Base-by-base conservation (phyloP, 2,888 invertebrate genomes). In the Aphodius granarius region DNA sequence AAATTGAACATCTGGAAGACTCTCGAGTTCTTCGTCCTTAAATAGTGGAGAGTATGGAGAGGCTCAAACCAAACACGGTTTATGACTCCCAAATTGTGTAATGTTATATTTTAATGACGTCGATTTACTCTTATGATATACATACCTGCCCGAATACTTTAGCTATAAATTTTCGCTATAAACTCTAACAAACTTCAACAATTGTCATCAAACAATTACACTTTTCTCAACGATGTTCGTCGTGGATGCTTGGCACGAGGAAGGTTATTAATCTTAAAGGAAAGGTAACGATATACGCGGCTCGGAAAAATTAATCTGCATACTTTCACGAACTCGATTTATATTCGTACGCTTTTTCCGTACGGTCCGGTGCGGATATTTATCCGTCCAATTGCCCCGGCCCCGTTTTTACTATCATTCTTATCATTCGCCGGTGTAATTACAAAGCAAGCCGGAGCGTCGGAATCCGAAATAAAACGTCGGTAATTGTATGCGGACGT, bases 401-500 rank as follows among this genome's bases (percentile, higher is more conserved):
- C 78, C 78, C 75, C 70, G 73, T 80, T 81, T 75, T 73, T 73
- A 22, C 66, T 68, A 22, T 63, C n/a, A 19, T 66, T 71, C 74
- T 22, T 82, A 84, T 83, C 86, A 83, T 85, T 86, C 86, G 85
- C 68, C 81, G 83, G 84, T 86, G 13, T 43, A 86, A 86, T 86
- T 86, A 86, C 85, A 85, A 86, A 85, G 86, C 85, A 84, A 85
- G 68, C 21, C 68, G 43, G 68, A 68, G 85, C 84, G 85, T 85
- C 83, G 86, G 84, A 86, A 86, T 86, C 86, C 86, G 83, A 85
- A 86, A 85, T 86, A 84, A 86, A 82, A 83, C 82, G 81, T 81
- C 82, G 81, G 68, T 83, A 85, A 85, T 86, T 85, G 85, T 81
- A 81, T 82, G 80, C 81, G 79, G 77, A 63, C 68, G 81, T 86